Percentiles rank a stretch among this genome's conserved stretches.
phyloP scores from a whole-genome alignment of 2,113 vertebrate species.

The Tetrao urogallus region DNA sequence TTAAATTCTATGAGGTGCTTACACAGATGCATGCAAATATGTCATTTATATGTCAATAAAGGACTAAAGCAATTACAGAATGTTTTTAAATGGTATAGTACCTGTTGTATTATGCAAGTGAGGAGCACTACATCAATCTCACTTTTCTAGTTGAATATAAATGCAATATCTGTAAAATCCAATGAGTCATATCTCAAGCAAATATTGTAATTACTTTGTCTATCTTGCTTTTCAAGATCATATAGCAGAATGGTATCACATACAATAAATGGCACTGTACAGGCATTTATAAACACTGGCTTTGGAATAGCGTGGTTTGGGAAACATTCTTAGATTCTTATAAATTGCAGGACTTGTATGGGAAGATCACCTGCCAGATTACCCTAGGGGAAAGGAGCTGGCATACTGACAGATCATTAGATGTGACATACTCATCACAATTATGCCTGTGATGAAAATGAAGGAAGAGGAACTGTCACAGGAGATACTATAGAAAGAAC shows the following conservation, averaged over 20 bases:
- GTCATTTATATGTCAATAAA: conserved; percentile 24
- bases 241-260: not conserved
- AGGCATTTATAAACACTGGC: not conserved
- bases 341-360: not conserved
- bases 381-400: not conserved
- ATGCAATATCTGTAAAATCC: not conserved
- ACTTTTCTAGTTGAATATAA: conserved; percentile 24
- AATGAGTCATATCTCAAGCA: not conserved
- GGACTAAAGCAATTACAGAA: conserved; percentile 20
- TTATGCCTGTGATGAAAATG: not conserved
- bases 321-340: not conserved
- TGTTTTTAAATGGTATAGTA: not conserved
- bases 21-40: conserved; percentile 33
- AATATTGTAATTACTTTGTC: not conserved
- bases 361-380: not conserved
- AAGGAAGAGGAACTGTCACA: not conserved
- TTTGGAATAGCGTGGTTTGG: not conserved
- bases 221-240: not conserved
- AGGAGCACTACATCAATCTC: conserved; percentile 48
- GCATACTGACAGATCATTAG: not conserved
- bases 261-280: not conserved
- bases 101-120: conserved; percentile 4
- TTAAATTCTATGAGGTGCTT: not conserved
- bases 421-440: not conserved
- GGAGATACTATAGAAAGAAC: not conserved